These are phyloP conservation scores for Columba livia DNA, from an alignment of 2,113 vertebrate genomes.

Conservation along the genomic window DNA sequence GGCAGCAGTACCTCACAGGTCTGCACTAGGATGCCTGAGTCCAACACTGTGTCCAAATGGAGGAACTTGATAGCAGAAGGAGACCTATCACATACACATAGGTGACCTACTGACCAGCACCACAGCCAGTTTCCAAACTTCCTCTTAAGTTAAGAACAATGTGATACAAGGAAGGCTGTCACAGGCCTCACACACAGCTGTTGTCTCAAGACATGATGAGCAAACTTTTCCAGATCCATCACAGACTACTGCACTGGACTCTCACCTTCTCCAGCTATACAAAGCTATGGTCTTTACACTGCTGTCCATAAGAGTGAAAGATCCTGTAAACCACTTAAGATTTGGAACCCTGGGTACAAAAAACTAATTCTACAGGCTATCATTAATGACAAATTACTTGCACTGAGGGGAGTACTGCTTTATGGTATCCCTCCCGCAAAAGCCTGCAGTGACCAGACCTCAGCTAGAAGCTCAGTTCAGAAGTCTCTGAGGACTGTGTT, in stretches of 20 bases:
- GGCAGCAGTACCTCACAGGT: neutral
- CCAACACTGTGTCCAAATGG: fast-evolving
- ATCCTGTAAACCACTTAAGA: neutral
- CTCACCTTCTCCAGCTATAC: neutral
- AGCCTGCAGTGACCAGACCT: neutral
- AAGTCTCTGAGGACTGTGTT: neutral
- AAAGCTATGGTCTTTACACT: neutral
- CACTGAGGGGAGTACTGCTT: neutral
- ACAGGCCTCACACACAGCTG: neutral
- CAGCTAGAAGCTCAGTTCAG: neutral
- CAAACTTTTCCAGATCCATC: neutral
- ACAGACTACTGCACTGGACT: neutral
- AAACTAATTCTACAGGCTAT: neutral
- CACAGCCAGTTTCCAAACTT: neutral
- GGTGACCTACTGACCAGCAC: neutral
- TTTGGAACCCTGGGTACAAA: neutral
- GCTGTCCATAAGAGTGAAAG: neutral
- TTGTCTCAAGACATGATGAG: neutral
- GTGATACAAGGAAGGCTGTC: neutral
- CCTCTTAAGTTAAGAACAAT: fast-evolving
- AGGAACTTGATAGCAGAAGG: neutral
- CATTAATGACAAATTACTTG: neutral
- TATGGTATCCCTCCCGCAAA: neutral
- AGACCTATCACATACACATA: fast-evolving
- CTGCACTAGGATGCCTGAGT: neutral